Evolutionary conservation across 1,140 invertebrate species (phyloP), one percentile per base, ranked within the genome.

Genomic region (Zophobas atratus): DNA sequence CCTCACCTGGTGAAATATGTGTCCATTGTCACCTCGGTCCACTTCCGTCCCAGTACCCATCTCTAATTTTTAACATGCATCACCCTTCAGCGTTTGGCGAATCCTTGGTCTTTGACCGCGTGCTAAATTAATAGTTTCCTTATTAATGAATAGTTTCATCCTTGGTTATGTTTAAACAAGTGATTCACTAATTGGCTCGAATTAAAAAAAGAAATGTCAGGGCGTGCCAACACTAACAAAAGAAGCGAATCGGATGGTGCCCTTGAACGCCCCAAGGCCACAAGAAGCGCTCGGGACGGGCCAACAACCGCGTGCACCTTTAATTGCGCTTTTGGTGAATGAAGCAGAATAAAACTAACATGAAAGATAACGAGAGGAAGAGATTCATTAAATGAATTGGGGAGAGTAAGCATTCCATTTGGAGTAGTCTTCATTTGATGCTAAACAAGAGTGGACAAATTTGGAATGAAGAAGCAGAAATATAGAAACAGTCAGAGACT

Each of bases 91-190:
- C 56, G 56, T 8, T 67, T 43, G 3, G 60, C 39, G 32, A 67
- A 67, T 41, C 60, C 60, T 67, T 67, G 60, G 60, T 67, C 60
- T 67, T 67, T 67, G 60, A 67, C 60, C 60, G 60, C 38, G 60
- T 2, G 60, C 60, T 67, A 67, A 67, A 67, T 67, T 67, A 67
- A 67, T 67, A 67, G 60, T 67, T 67, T 67, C 60, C 60, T 67
- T 67, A 67, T 67, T 67, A 67, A 67, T 67, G 60, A 67, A 67
- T 67, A 67, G 60, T 67, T 67, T 67, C 39, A 67, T 67, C 60
- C 60, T 67, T 67, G 60, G 60, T 46, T 43, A 43, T 67, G 39
- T 38, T 67, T 67, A 67, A 67, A 67, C 39, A 67, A 67, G 60
- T 67, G 60, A 67, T 67, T 67, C 60, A 67, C 39, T 67, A 67